phyloP scores from a whole-genome alignment of 2,888 invertebrate species.

The Chloroclystis v-ata region DNA sequence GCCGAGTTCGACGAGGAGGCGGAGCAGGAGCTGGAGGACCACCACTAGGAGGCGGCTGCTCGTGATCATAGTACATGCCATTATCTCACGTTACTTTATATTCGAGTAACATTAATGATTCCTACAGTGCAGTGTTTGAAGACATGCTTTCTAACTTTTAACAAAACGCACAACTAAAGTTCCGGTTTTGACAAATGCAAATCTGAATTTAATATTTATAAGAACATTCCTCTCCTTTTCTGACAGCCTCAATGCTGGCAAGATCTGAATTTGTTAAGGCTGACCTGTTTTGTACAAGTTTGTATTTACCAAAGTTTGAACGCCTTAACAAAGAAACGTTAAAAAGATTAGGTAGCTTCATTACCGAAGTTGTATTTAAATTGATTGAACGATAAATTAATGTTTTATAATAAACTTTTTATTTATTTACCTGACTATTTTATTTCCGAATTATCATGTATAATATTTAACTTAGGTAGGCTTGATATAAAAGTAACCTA shows the following conservation, averaged over 20 bases:
- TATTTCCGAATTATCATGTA: too few species aligned
- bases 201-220: constrained; percentile 50
- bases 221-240: constrained; percentile 62
- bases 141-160: constrained; percentile 75
- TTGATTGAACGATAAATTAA: constrained; percentile 71
- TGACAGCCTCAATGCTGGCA: constrained; percentile 50
- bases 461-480: too few species aligned
- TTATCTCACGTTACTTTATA: constrained; percentile 63
- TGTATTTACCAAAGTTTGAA: constrained; percentile 52
- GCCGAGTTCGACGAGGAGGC: constrained; percentile 89
- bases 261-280: constrained; percentile 69
- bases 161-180: constrained; percentile 71
- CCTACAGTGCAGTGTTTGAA: constrained; percentile 60
- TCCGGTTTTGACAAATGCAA: constrained; percentile 53
- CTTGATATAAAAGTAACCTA: too few species aligned
- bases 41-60: constrained; percentile 53
- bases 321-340: constrained; percentile 50
- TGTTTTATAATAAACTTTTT: constrained; percentile 76
- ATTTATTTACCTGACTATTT: constrained; percentile 53
- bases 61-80: constrained; percentile 61
- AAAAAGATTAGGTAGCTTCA: constrained; percentile 61
- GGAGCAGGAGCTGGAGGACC: constrained; percentile 83
- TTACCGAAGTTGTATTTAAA: constrained; percentile 68
- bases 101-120: constrained; percentile 70
- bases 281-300: constrained; percentile 59